Evolutionary conservation across 1,140 invertebrate species (phyloP).

Genomic region (Tyrophagus putrescentiae): DNA sequence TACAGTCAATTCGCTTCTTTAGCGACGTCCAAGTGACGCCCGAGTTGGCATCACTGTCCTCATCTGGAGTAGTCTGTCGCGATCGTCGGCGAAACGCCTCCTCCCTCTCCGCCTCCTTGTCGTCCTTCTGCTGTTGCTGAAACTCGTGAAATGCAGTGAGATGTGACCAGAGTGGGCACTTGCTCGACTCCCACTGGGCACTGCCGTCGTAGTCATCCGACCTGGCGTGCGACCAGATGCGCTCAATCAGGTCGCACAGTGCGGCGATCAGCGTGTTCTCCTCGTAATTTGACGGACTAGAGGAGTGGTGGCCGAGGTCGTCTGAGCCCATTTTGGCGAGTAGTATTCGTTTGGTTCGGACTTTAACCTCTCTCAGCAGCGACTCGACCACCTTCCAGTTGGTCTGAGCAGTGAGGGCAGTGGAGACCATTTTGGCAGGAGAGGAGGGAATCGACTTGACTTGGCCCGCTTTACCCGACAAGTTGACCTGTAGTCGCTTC

Average conservation of each 20-base stretch:
- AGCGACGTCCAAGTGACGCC: slow-evolving; percentile 79
- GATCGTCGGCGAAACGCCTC: not conserved
- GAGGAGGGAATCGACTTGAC: not conserved
- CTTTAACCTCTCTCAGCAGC: slow-evolving; percentile 51
- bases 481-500: not conserved
- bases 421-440: slow-evolving; percentile 8
- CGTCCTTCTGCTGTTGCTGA: slow-evolving; percentile 2
- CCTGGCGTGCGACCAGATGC: slow-evolving; percentile 88
- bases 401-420: slow-evolving; percentile 57
- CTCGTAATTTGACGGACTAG: slow-evolving; percentile 48
- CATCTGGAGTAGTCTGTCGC: not conserved
- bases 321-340: slow-evolving; percentile 79
- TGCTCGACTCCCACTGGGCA: slow-evolving; percentile 6
- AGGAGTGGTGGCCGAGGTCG: slow-evolving; percentile 4
- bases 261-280: slow-evolving; percentile 95
- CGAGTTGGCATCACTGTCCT: slow-evolving; percentile 44
- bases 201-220: not conserved
- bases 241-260: slow-evolving; percentile 88
- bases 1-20: slow-evolving; percentile 70
- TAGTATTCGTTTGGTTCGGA: slow-evolving; percentile 78
- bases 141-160: slow-evolving; percentile 48
- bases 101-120: not conserved
- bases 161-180: slow-evolving; percentile 67
- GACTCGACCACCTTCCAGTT: slow-evolving; percentile 98
- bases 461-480: not conserved